These are phyloP conservation scores for Lampris megalopsis DNA, from an alignment of 2,113 vertebrate genomes.

Conservation along the genomic window DNA sequence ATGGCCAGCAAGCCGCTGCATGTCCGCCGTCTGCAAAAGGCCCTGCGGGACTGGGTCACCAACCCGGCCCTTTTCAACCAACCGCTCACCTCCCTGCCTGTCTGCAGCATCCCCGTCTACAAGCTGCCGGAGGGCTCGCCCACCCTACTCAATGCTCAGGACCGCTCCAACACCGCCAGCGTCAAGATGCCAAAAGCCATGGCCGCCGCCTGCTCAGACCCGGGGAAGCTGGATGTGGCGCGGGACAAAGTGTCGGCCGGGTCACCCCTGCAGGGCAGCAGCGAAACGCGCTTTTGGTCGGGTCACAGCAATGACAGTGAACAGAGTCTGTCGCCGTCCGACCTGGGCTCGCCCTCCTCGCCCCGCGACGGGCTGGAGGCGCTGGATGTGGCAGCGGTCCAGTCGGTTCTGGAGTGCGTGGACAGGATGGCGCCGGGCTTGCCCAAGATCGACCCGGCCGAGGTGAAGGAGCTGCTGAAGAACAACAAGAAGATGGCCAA, in stretches of 20 bases:
- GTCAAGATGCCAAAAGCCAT: conserved; percentile 89
- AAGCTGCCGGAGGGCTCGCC: conserved; percentile 93
- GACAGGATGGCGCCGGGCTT: conserved; percentile 91
- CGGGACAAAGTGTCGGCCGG: conserved; percentile 77
- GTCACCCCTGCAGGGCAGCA: conserved; percentile 83
- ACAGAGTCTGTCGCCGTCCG: conserved; percentile 90
- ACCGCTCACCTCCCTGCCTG: conserved; percentile 93
- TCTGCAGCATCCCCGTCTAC: conserved; percentile 98
- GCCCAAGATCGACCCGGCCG: conserved; percentile 84
- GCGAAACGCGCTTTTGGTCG: conserved; percentile 89
- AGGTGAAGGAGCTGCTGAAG: conserved; percentile 92
- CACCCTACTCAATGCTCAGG: conserved; percentile 71
- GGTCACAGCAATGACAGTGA: conserved; percentile 91
- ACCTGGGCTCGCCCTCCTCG: conserved; percentile 93
- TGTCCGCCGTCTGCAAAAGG: conserved; percentile 95
- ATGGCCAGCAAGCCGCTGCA: conserved; percentile 99
- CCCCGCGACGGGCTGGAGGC: conserved; percentile 92
- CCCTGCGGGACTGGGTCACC: conserved; percentile 97
- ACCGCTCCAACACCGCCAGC: conserved; percentile 80
- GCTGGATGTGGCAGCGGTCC: conserved; percentile 89
- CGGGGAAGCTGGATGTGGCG: conserved; percentile 71
- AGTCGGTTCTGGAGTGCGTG: conserved; percentile 94
- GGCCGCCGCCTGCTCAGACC: conserved; percentile 85
- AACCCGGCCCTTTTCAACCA: conserved; percentile 97
- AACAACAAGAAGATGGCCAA: conserved; percentile 97